A percentile compares a stretch with the other conserved stretches of the same genome.
phyloP scores from a whole-genome alignment of 2,113 vertebrate species.

The Brachirus orientalis region DNA sequence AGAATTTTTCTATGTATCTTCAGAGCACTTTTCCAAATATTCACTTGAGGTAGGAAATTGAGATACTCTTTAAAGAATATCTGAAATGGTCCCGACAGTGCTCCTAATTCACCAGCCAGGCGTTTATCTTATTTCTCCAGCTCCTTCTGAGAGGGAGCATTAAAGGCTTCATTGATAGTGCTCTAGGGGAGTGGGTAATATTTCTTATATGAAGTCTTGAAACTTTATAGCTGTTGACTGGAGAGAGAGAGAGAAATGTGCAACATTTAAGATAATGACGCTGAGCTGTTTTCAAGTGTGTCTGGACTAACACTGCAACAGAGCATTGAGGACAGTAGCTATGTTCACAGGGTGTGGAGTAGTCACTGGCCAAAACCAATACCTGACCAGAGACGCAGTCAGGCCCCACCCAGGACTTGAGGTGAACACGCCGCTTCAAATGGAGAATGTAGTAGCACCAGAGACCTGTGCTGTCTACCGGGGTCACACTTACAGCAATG shows the following conservation, averaged over 20 bases:
- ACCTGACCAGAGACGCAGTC: slow-evolving; percentile 45
- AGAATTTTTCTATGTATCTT: slow-evolving; percentile 49
- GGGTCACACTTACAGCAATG: slow-evolving; percentile 45
- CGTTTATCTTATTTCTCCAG: slow-evolving; percentile 78
- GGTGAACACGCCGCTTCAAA: slow-evolving; percentile 46
- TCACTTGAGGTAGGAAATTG: slow-evolving; percentile 61
- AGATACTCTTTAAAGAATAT: slow-evolving; percentile 68
- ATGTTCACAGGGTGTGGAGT: slow-evolving; percentile 75
- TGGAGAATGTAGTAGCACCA: slow-evolving; percentile 58
- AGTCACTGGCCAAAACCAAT: slow-evolving; percentile 63
- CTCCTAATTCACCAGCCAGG: slow-evolving; percentile 68
- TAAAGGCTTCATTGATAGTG: slow-evolving; percentile 73
- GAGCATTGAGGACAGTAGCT: slow-evolving; percentile 34
- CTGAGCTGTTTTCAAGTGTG: slow-evolving; percentile 26
- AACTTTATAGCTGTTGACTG: slow-evolving; percentile 68
- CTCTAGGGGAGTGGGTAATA: slow-evolving; percentile 60
- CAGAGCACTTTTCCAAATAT: slow-evolving; percentile 51
- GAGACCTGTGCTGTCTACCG: slow-evolving; percentile 61
- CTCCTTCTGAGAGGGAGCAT: slow-evolving; percentile 63
- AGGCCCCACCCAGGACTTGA: slow-evolving; percentile 63
- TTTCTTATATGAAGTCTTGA: slow-evolving; percentile 66
- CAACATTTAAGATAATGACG: slow-evolving; percentile 45
- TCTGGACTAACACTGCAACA: slow-evolving; percentile 42
- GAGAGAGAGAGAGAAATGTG: slow-evolving; percentile 38
- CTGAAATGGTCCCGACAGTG: slow-evolving; percentile 59